A percentile compares a stretch with the other conserved stretches of the same genome.
These are phyloP conservation scores for Bombylius discolor DNA, from an alignment of 2,888 invertebrate genomes.

Conservation along the genomic window DNA sequence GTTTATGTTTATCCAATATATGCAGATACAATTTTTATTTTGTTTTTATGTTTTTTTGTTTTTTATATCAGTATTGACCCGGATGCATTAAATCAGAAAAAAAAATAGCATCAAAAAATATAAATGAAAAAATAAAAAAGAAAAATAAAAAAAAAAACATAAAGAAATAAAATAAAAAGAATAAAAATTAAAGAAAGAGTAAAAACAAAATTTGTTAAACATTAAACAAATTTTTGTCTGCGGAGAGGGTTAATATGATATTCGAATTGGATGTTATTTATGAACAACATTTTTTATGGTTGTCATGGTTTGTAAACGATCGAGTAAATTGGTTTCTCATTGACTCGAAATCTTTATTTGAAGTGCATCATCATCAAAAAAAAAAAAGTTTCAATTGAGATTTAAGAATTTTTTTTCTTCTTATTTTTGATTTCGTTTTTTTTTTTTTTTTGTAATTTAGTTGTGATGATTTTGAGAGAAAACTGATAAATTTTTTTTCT, in stretches of 20 bases:
- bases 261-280: not conserved
- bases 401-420: not conserved
- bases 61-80: not conserved
- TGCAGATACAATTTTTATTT: too few relatives aligned
- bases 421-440: too few relatives aligned
- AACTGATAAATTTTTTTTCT: not conserved
- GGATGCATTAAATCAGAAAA: not conserved
- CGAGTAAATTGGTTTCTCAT: slow-evolving; percentile 1
- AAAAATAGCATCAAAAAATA: too few relatives aligned
- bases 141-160: not conserved
- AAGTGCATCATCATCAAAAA: not conserved
- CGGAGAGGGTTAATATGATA: not conserved
- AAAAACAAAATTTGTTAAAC: not conserved
- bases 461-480: not conserved
- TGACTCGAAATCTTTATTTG: not conserved
- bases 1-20: too few relatives aligned
- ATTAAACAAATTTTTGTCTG: not conserved
- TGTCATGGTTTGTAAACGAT: slow-evolving; percentile 1
- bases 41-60: too few relatives aligned
- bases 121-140: not conserved
- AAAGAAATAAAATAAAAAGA: not conserved
- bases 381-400: not conserved
- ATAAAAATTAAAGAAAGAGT: too few relatives aligned
- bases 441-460: not conserved
- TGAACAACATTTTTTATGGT: slow-evolving; percentile 1